Percentiles rank a stretch among this genome's conserved stretches.
Conservation (phyloP, 1,140 invertebrate species). For the Zaprionus kolodkinae region DNA sequence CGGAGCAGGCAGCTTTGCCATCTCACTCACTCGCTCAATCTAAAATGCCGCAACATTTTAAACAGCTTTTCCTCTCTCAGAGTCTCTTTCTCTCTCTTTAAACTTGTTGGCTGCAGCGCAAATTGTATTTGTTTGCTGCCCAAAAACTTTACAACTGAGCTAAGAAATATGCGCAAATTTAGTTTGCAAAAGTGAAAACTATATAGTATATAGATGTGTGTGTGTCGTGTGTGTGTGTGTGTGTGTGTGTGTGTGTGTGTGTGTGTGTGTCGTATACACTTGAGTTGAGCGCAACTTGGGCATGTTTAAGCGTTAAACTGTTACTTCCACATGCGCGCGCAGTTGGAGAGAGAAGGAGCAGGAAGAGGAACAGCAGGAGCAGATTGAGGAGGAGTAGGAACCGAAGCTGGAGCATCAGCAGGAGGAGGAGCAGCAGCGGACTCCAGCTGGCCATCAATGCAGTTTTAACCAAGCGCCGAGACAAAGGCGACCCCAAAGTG, state of each 20-base stretch:
- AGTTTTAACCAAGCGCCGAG: conserved; percentile 66
- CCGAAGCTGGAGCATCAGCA: not conserved
- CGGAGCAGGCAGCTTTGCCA: not conserved
- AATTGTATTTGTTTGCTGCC: conserved; percentile 70
- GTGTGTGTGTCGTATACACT: conserved; percentile 31
- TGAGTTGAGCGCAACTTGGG: conserved; percentile 67
- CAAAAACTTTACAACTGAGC: conserved; percentile 50
- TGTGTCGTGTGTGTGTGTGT: conserved; percentile 18
- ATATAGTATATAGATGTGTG: not conserved
- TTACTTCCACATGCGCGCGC: conserved; percentile 73
- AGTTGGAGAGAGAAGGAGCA: conserved; percentile 2
- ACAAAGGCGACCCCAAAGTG: conserved; percentile 74
- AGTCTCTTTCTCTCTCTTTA: not conserved
- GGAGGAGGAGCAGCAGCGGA: conserved; percentile 20
- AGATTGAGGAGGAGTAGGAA: not conserved
- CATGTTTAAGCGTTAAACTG: conserved; percentile 80
- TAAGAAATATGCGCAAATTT: conserved; percentile 56
- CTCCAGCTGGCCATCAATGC: conserved; percentile 72
- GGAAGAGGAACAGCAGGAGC: not conserved
- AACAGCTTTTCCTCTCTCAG: not conserved
- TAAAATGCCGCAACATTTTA: conserved; percentile 40
- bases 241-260: not conserved
- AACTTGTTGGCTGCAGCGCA: conserved; percentile 43
- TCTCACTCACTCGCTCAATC: conserved; percentile 11
- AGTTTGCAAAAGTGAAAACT: conserved; percentile 68